A percentile compares a stretch with the other conserved stretches of the same genome.
phyloP scores from a whole-genome alignment of 2,113 vertebrate species.

The Gavialis gangeticus region DNA sequence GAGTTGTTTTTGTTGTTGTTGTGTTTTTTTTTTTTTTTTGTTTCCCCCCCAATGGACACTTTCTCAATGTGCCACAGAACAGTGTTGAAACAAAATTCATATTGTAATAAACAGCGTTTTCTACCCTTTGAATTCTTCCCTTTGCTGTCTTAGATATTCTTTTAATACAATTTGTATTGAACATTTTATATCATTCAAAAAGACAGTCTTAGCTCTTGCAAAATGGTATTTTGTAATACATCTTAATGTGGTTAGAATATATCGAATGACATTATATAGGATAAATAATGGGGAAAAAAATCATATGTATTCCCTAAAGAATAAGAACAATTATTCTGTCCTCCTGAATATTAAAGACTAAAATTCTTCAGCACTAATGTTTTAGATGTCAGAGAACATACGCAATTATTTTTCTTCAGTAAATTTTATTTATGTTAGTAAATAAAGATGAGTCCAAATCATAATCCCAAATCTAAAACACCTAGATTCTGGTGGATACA shows the following conservation, averaged over 20 bases:
- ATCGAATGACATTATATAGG: not conserved
- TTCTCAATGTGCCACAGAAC: too few species aligned
- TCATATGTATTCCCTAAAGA: not conserved
- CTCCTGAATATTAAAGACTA: constrained; percentile 30
- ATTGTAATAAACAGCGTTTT: rapidly evolving
- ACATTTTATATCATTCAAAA: not conserved
- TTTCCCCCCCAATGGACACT: too few species aligned
- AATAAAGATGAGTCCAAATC: not conserved
- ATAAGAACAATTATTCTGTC: not conserved
- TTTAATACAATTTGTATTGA: rapidly evolving
- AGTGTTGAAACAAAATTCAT: too few species aligned
- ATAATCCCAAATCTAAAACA: constrained; percentile 23
- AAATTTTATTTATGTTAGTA: constrained; percentile 1
- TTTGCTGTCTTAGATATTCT: not conserved
- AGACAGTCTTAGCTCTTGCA: not conserved
- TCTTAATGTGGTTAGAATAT: not conserved
- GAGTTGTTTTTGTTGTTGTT: too few species aligned
- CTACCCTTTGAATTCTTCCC: not conserved
- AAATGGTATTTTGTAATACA: not conserved
- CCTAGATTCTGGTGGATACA: not conserved
- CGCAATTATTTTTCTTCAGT: constrained; percentile 24
- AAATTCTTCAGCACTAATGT: not conserved
- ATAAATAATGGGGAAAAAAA: constrained; percentile 3
- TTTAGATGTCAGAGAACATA: not conserved
- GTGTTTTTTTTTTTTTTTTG: too few species aligned